phyloP scores from a whole-genome alignment of 1,140 invertebrate genomes.

The Cataglyphis hispanica region DNA sequence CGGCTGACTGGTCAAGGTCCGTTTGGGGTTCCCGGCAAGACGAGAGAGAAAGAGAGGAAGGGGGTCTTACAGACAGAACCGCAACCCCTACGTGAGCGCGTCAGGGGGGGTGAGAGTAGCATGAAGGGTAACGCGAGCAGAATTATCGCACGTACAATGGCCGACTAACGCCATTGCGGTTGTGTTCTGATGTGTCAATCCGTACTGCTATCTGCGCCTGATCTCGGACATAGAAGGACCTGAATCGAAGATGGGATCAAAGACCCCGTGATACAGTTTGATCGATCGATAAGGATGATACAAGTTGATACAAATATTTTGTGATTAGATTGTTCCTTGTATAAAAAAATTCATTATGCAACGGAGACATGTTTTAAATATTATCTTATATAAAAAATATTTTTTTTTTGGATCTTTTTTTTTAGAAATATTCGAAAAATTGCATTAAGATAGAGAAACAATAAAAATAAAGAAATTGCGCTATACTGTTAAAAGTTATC shows the following conservation, averaged over 20 bases:
- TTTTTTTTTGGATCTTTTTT: background rate
- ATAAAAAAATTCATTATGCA: background rate
- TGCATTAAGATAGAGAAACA: background rate
- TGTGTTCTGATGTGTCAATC: constrained; percentile 52
- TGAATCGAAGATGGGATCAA: constrained; percentile 14
- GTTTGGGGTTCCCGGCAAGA: constrained; percentile 30
- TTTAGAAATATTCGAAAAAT: background rate
- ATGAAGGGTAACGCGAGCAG: constrained; percentile 59
- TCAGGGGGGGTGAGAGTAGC: constrained; percentile 17
- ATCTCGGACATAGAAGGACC: background rate
- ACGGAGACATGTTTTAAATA: constrained; percentile 15
- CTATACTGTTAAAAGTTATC: background rate
- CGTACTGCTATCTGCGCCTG: constrained; percentile 6
- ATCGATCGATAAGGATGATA: constrained; percentile 9
- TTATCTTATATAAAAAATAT: background rate
- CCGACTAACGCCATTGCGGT: constrained; percentile 59
- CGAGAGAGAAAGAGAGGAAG: background rate
- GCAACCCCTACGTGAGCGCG: constrained; percentile 51
- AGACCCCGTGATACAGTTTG: constrained; percentile 23
- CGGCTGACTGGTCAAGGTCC: constrained; percentile 66
- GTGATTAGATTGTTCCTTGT: background rate
- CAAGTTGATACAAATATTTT: constrained; percentile 19
- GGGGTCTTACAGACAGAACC: constrained; percentile 5
- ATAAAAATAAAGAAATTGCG: background rate
- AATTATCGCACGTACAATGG: constrained; percentile 62